Evolutionary conservation across 1,140 invertebrate genomes (phyloP), one percentile per base, ranked within the genome.

Genomic region (Orchestia grillus): DNA sequence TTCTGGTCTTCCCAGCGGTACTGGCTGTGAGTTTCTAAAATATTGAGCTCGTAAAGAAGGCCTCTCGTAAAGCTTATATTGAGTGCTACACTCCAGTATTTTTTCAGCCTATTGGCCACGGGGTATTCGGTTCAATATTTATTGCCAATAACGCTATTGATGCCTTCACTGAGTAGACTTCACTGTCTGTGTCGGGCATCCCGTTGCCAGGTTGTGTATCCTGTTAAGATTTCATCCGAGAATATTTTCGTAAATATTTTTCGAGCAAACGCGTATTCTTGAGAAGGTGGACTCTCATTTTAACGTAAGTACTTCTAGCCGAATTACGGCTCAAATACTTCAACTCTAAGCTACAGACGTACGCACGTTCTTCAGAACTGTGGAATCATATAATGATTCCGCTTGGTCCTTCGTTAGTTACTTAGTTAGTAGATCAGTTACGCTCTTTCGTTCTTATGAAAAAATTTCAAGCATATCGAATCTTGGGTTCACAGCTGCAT

Each of bases 1-100:
- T 42, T 41, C 8, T 11, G 88, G 88, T 77, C 41, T 36, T 16
- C 15, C 43, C 15, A 87, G 36, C 88, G n/a, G n/a, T 90, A 11
- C 88, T 90, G 15, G 43, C 41, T 19, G 88, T 90, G 88, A 90
- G 43, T 36, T 43, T 43, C 41, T 90, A 90, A 90, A 90, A 90
- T 90, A 90, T 90, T 90, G 88, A 90, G 88, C 41, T 90, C 88
- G 88, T 90, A 90, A 90, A 90, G 88, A 90, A 90, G 88, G 88
- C 15, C 88, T 44, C 88, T 90, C 88, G 88, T 90, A 90, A 90
- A 90, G 41, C 88, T 15, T 42, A 90, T 90, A 90, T 90, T 90
- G 88, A 90, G 88, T 90, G 88, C 41, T 90, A 90, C 88, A 90
- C 88, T 90, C 88, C 88, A 41, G 88, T 90, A 90, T 90, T 90